These are phyloP conservation scores for Papilio aristodemus DNA, from an alignment of 1,140 invertebrate species.

Conservation along the genomic window DNA sequence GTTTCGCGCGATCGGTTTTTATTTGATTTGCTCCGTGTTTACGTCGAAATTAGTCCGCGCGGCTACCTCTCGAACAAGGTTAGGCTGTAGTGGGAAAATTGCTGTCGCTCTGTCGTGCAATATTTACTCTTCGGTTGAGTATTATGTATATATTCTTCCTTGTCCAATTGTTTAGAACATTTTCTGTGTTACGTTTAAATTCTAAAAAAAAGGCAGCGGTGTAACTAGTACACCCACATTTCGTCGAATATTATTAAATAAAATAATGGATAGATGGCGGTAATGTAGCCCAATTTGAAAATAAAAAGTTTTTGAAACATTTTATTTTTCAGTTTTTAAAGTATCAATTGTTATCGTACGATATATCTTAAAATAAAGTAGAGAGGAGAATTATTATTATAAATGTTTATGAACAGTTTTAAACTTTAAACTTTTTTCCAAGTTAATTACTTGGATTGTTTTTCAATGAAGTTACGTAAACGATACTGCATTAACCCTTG, in stretches of 20 bases:
- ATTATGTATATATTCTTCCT: neutral
- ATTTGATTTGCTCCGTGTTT: conserved; percentile 77
- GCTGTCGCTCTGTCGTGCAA: conserved; percentile 41
- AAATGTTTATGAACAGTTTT: too few relatives aligned
- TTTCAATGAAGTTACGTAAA: conserved; percentile 58
- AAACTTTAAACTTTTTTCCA: conserved; percentile 10
- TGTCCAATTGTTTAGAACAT: neutral
- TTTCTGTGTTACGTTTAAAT: too few relatives aligned
- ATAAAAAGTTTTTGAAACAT: too few relatives aligned
- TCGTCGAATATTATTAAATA: too few relatives aligned
- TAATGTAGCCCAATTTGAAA: too few relatives aligned
- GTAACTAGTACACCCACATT: too few relatives aligned
- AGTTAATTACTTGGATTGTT: conserved; percentile 28
- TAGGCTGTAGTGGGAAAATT: conserved; percentile 39
- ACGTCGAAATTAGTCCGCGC: conserved; percentile 68
- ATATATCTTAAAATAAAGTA: too few relatives aligned
- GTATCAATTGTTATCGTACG: too few relatives aligned
- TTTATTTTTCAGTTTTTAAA: too few relatives aligned
- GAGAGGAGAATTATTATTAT: neutral
- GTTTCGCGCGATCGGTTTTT: conserved; percentile 77
- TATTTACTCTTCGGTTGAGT: conserved; percentile 31
- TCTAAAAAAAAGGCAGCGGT: too few relatives aligned
- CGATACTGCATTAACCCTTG: conserved; percentile 60
- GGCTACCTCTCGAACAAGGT: conserved; percentile 42
- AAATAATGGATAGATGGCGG: too few relatives aligned